These are phyloP conservation scores for Drosophila lacertosa DNA, from an alignment of 1,140 invertebrate species.

Conservation along the genomic window DNA sequence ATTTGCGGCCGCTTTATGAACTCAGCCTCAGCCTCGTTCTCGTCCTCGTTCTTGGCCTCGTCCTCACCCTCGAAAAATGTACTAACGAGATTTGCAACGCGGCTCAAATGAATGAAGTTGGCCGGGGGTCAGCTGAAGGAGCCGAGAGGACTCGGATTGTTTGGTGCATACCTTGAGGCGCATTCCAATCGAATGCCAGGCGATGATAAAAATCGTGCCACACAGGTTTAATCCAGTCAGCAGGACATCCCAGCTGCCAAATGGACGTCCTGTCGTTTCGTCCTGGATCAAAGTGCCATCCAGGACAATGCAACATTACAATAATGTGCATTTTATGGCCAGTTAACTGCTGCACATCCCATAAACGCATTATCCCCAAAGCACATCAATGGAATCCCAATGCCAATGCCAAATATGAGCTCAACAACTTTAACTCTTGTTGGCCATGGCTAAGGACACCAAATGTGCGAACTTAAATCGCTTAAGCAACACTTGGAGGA, in stretches of 20 bases:
- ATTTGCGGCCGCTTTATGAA: conserved; percentile 53
- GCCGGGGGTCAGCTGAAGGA: neutral
- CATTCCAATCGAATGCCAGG: conserved; percentile 78
- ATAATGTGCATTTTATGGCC: conserved; percentile 81
- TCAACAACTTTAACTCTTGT: conserved; percentile 18
- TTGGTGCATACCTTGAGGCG: conserved; percentile 53
- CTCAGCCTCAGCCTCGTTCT: neutral
- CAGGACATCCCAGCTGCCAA: conserved; percentile 31
- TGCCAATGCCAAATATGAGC: conserved; percentile 20
- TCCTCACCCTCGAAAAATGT: neutral
- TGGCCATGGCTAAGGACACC: neutral
- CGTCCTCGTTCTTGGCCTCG: too few species aligned
- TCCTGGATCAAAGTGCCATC: conserved; percentile 63
- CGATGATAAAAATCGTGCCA: conserved; percentile 79
- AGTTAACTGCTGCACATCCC: conserved; percentile 76
- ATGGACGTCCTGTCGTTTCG: conserved; percentile 58
- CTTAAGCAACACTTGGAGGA: neutral
- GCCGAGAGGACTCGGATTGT: conserved; percentile 4
- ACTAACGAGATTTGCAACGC: conserved; percentile 50
- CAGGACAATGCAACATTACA: conserved; percentile 77
- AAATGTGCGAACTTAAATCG: conserved; percentile 8
- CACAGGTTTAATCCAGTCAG: conserved; percentile 74
- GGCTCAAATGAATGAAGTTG: conserved; percentile 31
- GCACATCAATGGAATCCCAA: conserved; percentile 56
- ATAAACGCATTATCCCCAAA: conserved; percentile 78